Evolutionary conservation across 2,888 invertebrate genomes (phyloP).

Genomic region (Coelinius sp.): DNA sequence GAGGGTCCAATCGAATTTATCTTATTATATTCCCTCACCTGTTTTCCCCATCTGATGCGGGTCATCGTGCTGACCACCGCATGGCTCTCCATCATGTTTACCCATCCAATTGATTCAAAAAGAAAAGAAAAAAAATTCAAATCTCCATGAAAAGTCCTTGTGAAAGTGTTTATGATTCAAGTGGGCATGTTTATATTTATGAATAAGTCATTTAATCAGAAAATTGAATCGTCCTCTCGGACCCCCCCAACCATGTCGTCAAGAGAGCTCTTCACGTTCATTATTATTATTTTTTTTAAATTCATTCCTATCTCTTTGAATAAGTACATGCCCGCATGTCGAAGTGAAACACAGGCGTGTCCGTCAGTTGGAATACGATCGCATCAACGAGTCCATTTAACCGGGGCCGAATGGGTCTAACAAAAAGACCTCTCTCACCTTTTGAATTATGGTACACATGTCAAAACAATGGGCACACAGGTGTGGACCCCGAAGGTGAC

Average conservation of each 20-base stretch:
- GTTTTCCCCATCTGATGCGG: conserved; percentile 65
- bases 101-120: too few species aligned
- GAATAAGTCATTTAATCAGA: conserved; percentile 54
- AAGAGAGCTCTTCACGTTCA: conserved; percentile 10
- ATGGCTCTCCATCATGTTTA: too few species aligned
- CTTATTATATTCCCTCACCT: conserved; percentile 68
- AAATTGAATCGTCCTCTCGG: conserved; percentile 59
- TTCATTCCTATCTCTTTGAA: conserved; percentile 53
- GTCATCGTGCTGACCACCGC: conserved; percentile 61
- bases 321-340: conserved; percentile 55
- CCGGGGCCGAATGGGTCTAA: conserved; percentile 5
- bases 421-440: conserved; percentile 35
- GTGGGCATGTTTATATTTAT: background rate
- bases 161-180: background rate
- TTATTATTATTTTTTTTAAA: conserved; percentile 33
- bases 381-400: conserved; percentile 22
- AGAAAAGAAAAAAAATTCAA: too few species aligned
- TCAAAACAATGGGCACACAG: conserved; percentile 69
- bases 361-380: conserved; percentile 43
- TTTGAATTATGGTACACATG: conserved; percentile 66
- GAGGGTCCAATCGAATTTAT: conserved; percentile 71
- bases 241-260: conserved; percentile 19
- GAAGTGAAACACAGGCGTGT: conserved; percentile 46
- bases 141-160: too few species aligned
- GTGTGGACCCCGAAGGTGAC: conserved; percentile 53